Percentiles rank a stretch among this genome's conserved stretches.
Conservation (phyloP, 92 coral and sea anemone genomes). For the Montipora capitata region DNA sequence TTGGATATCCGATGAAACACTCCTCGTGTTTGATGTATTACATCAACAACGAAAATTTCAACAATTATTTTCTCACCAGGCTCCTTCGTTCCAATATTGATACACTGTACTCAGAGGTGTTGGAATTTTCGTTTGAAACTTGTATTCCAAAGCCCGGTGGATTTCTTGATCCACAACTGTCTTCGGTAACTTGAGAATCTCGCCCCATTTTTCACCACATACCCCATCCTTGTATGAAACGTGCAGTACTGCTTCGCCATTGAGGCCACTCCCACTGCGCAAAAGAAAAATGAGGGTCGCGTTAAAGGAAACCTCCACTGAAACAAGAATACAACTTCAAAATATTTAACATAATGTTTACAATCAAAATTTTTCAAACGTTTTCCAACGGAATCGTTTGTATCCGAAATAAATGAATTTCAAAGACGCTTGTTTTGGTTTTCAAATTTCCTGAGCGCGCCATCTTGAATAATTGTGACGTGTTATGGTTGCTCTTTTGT, state of each 20-base stretch:
- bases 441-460: too few relatives aligned
- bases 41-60: too few relatives aligned
- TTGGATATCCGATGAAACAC: too few relatives aligned
- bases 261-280: conserved; percentile 42
- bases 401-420: too few relatives aligned
- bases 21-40: too few relatives aligned
- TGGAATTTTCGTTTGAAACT: conserved; percentile 55
- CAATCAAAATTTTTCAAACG: too few relatives aligned
- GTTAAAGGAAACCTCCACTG: too few relatives aligned
- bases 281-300: background rate
- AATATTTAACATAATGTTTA: too few relatives aligned
- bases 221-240: conserved; percentile 50
- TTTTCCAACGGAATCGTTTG: too few relatives aligned
- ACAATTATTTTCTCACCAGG: conserved; percentile 18
- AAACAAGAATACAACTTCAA: background rate
- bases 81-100: conserved; percentile 63
- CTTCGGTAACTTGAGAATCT: conserved; percentile 42
- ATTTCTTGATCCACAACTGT: conserved; percentile 31
- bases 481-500: too few relatives aligned
- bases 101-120: conserved; percentile 40
- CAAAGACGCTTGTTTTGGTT: too few relatives aligned
- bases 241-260: conserved; percentile 65
- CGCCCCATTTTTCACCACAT: conserved; percentile 64
- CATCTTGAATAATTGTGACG: too few relatives aligned
- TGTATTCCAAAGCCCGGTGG: conserved; percentile 66